These are phyloP conservation scores for Bambusicola thoracicus DNA, from an alignment of 2,113 vertebrate species.

Conservation along the genomic window DNA sequence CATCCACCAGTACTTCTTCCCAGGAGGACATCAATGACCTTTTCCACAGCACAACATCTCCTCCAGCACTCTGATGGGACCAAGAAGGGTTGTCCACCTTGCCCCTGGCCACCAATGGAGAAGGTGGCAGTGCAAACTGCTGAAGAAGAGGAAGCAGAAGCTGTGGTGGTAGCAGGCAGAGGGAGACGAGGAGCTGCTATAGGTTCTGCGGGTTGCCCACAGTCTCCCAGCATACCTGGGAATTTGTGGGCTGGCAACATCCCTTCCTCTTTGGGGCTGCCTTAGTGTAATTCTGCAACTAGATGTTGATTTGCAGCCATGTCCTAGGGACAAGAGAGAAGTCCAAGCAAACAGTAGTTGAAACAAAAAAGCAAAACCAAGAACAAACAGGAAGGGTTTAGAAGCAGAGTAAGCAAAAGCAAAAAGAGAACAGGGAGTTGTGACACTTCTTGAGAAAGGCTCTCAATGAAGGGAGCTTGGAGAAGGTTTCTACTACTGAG, in stretches of 20 bases:
- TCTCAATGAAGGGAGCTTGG: not conserved
- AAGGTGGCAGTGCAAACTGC: not conserved
- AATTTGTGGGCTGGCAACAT: not conserved
- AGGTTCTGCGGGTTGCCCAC: not conserved
- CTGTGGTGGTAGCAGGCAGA: not conserved
- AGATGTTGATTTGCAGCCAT: not conserved
- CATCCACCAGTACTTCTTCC: not conserved
- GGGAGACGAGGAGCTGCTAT: not conserved
- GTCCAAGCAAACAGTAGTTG: not conserved
- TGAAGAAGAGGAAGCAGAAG: not conserved
- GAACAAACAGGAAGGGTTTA: not conserved
- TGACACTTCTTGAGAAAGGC: not conserved
- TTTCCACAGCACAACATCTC: not conserved
- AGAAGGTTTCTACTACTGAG: not conserved
- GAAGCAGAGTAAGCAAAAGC: not conserved
- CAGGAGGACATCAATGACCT: not conserved
- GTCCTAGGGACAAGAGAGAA: not conserved
- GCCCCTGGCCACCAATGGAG: rapidly evolving
- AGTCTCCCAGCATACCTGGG: not conserved
- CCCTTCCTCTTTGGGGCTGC: not conserved
- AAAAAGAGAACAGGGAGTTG: not conserved
- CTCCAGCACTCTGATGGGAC: not conserved
- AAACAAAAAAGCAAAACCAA: not conserved
- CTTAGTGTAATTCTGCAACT: not conserved
- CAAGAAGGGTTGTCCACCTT: not conserved